Base-by-base conservation (phyloP, 2,113 vertebrate genomes). In the Rousettus leschenaultii region DNA sequence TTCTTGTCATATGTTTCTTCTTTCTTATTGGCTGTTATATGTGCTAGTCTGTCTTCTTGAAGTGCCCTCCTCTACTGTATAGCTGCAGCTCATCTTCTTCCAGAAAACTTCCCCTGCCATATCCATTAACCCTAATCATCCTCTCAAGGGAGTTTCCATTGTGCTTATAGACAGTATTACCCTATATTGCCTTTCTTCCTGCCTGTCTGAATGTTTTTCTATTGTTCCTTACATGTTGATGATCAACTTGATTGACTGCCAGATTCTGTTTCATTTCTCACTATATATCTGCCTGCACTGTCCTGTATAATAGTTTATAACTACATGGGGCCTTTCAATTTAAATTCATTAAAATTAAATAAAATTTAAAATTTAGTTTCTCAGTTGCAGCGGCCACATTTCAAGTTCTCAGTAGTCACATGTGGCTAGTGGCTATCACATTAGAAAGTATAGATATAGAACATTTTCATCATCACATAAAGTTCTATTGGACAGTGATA, bases 241-340 rank as follows among this genome's bases (percentile, higher is more conserved):
- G 7, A 86, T 86, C 68, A 90, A 38, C 33, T 65, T 87, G 26
- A 82, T 93, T 66, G 18, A 18, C 24, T 95, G 19, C 28, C 28
- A 94, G 77, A 85, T 35, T 80, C 48, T n/a, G 5, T 92, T 91
- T 73, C 13, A 71, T 96, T 91, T 88, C 59, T 95, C 61, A 71
- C 43, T 78, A 7, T 71, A 6, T 61, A 77, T 82, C 70, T 61
- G 70, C 75, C 70, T 85, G 35, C 15, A 35, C 53, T 78, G 30
- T 71, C 43, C 16, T 55, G 16, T 40, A 85, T 10, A 78, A n/a
- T 55, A 78, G 12, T 43, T 30, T 53, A 9, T 71, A 79, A 57
- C 13, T 63, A 45, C 22, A 89, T 53, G 7, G 75, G n/a, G 11
- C 4, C 66, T 94, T 95, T 89, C 59, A 59, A 92, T 30, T 80